These are phyloP conservation scores for Cottoperca gobio DNA, from an alignment of 2,797 vertebrate species.

Conservation along the genomic window DNA sequence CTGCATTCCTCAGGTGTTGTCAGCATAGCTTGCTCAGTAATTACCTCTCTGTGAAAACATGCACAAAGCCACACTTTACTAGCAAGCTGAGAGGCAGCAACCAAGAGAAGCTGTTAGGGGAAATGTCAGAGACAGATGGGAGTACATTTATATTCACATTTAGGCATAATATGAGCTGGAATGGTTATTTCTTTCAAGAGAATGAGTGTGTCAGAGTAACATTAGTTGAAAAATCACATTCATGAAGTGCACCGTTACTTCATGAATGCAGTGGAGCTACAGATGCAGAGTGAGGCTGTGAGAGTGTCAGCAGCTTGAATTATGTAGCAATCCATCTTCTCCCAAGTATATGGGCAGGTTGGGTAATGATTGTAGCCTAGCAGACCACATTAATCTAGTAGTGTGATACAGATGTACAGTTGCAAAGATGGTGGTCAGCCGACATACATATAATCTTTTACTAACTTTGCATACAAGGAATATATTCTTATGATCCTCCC, in stretches of 20 bases:
- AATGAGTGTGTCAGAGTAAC: not conserved
- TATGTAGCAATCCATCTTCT: conserved; percentile 72
- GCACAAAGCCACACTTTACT: conserved; percentile 53
- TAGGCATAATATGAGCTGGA: not conserved
- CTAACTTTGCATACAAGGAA: conserved; percentile 13
- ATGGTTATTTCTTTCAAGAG: conserved; percentile 8
- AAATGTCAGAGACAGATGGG: conserved; percentile 29
- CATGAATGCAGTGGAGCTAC: conserved; percentile 33
- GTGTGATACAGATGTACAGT: conserved; percentile 49
- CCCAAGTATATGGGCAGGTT: conserved; percentile 64
- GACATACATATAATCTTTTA: conserved; percentile 9
- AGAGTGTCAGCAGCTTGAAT: conserved; percentile 63
- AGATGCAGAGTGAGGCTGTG: conserved; percentile 53
- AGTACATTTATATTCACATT: conserved; percentile 22
- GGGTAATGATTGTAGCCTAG: conserved; percentile 57
- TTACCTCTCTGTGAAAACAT: conserved; percentile 77
- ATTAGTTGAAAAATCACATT: not conserved
- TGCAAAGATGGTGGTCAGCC: conserved; percentile 33
- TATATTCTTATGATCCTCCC: conserved; percentile 4
- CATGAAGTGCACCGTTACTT: not conserved
- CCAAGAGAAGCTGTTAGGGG: not conserved
- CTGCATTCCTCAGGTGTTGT: conserved; percentile 85
- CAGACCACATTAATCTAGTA: conserved; percentile 50
- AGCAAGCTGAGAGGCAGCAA: conserved; percentile 33
- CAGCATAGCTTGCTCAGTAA: conserved; percentile 76